These are phyloP conservation scores for Oncorhynchus masou DNA, from an alignment of 2,113 vertebrate genomes.

Conservation along the genomic window DNA sequence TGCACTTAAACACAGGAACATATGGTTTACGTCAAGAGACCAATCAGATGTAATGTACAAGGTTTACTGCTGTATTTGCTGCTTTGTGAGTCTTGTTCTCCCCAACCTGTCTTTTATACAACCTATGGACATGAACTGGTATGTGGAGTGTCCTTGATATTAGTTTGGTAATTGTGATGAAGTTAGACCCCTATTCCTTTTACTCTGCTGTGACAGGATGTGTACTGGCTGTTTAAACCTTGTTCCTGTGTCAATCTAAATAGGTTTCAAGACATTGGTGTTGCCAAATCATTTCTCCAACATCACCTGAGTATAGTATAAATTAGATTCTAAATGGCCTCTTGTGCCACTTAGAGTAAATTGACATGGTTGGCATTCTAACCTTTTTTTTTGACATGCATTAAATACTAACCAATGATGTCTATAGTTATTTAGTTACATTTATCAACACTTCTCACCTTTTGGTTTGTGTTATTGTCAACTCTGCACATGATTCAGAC, in stretches of 20 bases:
- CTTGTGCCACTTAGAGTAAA: background rate
- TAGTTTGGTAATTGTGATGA: background rate
- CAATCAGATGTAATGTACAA: slow-evolving; percentile 7
- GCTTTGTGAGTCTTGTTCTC: background rate
- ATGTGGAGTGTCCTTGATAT: background rate
- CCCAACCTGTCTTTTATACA: background rate
- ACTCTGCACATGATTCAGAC: background rate
- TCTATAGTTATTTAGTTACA: background rate
- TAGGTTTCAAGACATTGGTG: background rate
- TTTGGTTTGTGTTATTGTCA: background rate
- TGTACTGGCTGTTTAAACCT: background rate
- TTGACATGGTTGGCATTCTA: background rate
- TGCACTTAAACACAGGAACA: slow-evolving; percentile 2
- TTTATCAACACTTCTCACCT: background rate
- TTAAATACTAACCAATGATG: background rate
- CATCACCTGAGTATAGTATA: background rate
- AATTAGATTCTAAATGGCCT: background rate
- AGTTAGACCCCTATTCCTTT: background rate
- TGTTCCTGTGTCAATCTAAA: background rate
- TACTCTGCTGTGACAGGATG: background rate
- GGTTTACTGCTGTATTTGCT: background rate
- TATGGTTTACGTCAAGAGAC: slow-evolving; percentile 21
- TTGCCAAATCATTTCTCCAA: background rate
- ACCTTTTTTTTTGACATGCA: too few relatives aligned
- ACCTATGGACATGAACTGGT: background rate